A percentile compares a stretch with the other conserved stretches of the same genome.
Conservation (phyloP, 2,888 invertebrate species). For the Cosmia pyralina region DNA sequence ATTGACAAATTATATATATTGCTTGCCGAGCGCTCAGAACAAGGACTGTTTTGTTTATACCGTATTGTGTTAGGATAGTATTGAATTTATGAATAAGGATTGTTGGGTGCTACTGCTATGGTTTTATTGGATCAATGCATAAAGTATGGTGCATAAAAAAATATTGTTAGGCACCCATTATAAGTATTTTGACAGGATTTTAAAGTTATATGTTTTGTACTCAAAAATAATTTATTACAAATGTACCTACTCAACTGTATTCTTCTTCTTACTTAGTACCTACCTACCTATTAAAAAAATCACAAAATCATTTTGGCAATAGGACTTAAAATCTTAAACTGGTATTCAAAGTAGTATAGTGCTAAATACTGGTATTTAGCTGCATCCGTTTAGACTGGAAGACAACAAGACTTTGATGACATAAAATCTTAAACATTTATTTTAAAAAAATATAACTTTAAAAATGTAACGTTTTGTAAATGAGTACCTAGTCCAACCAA, state of each 20-base stretch:
- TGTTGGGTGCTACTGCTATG: background rate
- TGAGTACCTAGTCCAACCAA: background rate
- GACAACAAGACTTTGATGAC: no score
- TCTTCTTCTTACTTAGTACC: background rate
- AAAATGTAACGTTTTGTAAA: background rate
- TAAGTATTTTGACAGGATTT: background rate
- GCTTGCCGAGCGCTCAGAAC: conserved; percentile 13
- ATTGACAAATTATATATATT: conserved; percentile 56
- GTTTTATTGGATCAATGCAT: no score
- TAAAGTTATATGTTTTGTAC: background rate
- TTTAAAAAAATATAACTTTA: background rate
- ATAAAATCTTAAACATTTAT: no score
- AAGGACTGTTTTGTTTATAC: conserved; percentile 32
- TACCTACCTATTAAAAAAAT: background rate
- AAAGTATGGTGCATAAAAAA: background rate
- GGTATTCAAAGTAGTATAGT: no score
- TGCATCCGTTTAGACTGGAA: no score
- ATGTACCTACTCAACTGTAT: background rate
- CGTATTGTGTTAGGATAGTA: background rate
- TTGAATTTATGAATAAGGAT: background rate
- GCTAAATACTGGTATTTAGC: no score
- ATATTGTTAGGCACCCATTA: background rate
- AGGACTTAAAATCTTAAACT: background rate
- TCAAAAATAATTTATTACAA: background rate
- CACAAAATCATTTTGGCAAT: no score